Conservation (phyloP, 2,113 vertebrate genomes). For the Abramis brama region DNA sequence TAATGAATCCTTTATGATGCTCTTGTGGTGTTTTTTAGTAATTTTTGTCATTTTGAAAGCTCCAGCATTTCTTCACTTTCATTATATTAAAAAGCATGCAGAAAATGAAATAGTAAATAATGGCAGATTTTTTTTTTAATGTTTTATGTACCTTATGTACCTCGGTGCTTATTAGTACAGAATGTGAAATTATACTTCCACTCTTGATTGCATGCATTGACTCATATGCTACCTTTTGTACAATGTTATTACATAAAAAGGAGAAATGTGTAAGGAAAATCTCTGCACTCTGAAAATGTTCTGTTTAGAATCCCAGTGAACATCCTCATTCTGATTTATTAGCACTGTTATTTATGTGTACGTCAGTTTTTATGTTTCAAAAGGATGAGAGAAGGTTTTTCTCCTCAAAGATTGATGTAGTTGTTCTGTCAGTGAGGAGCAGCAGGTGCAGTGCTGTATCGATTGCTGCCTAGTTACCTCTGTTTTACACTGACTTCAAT, state of each 20-base stretch:
- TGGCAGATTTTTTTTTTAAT: neutral
- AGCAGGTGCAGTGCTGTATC: neutral
- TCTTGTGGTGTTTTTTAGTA: neutral
- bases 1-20: neutral
- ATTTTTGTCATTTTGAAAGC: neutral
- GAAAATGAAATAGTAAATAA: neutral
- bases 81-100: neutral
- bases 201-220: neutral
- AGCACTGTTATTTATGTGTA: neutral
- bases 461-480: neutral
- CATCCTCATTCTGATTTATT: neutral
- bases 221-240: neutral
- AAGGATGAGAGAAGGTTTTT: neutral
- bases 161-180: neutral
- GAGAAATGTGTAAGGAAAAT: neutral
- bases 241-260: neutral
- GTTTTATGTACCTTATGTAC: neutral
- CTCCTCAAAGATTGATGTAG: slow-evolving; percentile 7
- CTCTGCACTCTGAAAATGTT: neutral
- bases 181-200: neutral
- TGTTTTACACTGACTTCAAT: slow-evolving; percentile 1
- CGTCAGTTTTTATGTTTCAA: neutral
- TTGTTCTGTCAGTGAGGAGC: neutral
- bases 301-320: neutral
- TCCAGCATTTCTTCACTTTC: neutral